These are phyloP conservation scores for Mirza zaza DNA, from an alignment of 2,113 vertebrate species.

Conservation along the genomic window DNA sequence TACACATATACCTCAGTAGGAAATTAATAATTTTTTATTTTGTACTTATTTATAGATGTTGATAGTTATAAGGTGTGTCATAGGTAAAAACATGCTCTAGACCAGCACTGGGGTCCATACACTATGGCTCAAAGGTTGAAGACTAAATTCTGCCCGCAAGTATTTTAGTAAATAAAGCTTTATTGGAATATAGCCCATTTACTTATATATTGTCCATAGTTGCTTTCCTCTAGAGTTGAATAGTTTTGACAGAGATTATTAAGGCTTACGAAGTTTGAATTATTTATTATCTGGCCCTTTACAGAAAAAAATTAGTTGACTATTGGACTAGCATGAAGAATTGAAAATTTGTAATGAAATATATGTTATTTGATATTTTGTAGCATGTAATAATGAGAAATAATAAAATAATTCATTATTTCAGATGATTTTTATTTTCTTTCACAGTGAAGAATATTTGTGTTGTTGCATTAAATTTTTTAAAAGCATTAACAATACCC, in stretches of 20 bases:
- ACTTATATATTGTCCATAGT: background rate
- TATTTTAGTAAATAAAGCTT: constrained; percentile 29
- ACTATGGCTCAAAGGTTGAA: background rate
- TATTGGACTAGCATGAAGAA: background rate
- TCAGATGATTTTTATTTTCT: background rate
- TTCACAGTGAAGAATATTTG: background rate
- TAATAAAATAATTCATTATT: background rate
- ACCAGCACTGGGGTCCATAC: background rate
- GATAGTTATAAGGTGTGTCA: background rate
- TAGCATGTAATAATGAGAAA: background rate
- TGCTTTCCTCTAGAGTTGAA: background rate
- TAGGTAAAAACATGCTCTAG: background rate
- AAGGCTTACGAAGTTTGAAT: background rate
- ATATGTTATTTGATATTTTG: background rate
- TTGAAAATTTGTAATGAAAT: background rate
- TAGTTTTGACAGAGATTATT: background rate
- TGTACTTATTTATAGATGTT: background rate
- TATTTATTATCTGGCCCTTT: background rate
- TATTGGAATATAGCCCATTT: background rate
- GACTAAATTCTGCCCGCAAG: background rate
- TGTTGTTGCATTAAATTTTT: constrained; percentile 9
- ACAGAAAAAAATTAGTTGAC: background rate
- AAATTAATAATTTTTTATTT: background rate
- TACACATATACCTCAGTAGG: background rate
- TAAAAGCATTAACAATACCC: background rate